phyloP scores from a whole-genome alignment of 2,888 invertebrate genomes.

The Tetramorium bicarinatum region DNA sequence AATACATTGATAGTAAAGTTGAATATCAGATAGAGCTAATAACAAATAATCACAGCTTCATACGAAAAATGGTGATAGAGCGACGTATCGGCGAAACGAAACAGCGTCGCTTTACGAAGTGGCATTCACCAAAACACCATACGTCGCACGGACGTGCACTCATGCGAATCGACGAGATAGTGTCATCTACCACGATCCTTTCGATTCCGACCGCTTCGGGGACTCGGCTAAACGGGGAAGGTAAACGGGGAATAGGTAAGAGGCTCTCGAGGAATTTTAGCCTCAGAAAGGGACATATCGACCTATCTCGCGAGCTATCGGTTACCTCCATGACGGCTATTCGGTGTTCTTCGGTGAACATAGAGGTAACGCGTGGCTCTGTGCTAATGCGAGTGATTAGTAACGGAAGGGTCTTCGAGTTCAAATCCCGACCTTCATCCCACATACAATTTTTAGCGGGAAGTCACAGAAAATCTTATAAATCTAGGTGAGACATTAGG shows the following conservation, averaged over 20 bases:
- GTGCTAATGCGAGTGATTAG: too few relatives aligned
- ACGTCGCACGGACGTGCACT: conserved; percentile 48
- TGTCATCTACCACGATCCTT: conserved; percentile 58
- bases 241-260: conserved; percentile 44
- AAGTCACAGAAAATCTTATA: too few relatives aligned
- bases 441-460: too few relatives aligned
- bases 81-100: conserved; percentile 28
- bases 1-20: too few relatives aligned
- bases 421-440: too few relatives aligned
- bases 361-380: neutral
- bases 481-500: too few relatives aligned
- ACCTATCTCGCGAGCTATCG: conserved; percentile 31
- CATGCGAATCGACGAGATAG: conserved; percentile 65
- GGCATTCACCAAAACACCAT: conserved; percentile 31
- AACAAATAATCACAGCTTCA: too few relatives aligned
- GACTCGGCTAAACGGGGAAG: conserved; percentile 51
- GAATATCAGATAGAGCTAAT: too few relatives aligned
- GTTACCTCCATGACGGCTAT: neutral
- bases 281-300: neutral
- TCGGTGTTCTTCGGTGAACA: conserved; percentile 6
- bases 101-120: conserved; percentile 41
- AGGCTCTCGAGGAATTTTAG: conserved; percentile 46
- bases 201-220: conserved; percentile 3
- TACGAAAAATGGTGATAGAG: neutral
- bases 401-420: too few relatives aligned